Base-by-base conservation (phyloP, 2,113 vertebrate genomes). In the Urocolius indicus region DNA sequence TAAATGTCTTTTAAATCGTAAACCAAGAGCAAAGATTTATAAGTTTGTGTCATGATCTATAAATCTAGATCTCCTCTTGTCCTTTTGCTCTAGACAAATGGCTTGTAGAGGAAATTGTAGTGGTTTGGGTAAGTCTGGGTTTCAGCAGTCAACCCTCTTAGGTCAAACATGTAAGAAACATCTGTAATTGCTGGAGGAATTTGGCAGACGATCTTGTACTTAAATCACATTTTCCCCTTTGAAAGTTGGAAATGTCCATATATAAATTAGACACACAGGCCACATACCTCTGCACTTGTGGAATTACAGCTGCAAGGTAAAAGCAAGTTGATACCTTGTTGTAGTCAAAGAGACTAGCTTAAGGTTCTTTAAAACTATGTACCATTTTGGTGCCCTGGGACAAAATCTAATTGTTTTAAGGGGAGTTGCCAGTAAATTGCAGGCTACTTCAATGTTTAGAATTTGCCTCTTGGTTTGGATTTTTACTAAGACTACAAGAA, bases 221-320 rank as follows among this genome's bases (percentile, higher is more conserved):
- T 88, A 78, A 96, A 94, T 95, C 94, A 93, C 52, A 86, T 95
- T 96, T 96, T 96, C 90, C 90, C 48, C 65, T 87, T 90, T 90
- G 65, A 65, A 90, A 87, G 59, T 9, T 92, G 80, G 82, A 93
- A 90, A 66, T 80, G 59, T 81, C 61, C 17, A 1, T 86, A 24
- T 67, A 38, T 93, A 52, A 84, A 71, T 86, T 66, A 93, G 90
- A 41, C 48, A 67, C 24, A 69, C 54, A 61, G 75, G 62, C 45
- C 65, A 61, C 58, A 30, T 85, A 67, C 55, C 52, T 79, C 81
- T 91, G 89, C 55, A 43, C 46, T 89, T 88, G 48, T 34, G 24
- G 73, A 81, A 74, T 67, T 77, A 67, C 29, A 45, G 26, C 79
- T 63, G 65, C 43, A 63, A 57, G 24, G 54, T 67, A 61, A 67